A percentile compares a stretch with the other conserved stretches of the same genome.
Conservation (phyloP, 2,113 vertebrate genomes). For the Lynx canadensis region DNA sequence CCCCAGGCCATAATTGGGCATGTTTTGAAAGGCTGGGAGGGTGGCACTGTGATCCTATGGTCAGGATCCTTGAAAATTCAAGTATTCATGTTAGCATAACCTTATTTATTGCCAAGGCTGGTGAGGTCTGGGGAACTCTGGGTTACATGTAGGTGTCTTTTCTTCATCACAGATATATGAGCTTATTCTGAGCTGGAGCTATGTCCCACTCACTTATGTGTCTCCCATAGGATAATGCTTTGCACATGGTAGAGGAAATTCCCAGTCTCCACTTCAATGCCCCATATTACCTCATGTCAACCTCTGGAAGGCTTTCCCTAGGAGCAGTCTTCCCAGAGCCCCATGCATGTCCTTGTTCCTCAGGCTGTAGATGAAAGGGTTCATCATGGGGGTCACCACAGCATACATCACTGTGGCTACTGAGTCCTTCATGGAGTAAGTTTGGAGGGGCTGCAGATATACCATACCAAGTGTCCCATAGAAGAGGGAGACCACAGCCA, state of each 20-base stretch:
- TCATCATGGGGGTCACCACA: slow-evolving; percentile 34
- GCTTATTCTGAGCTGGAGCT: not conserved
- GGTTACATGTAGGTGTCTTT: not conserved
- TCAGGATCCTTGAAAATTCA: not conserved
- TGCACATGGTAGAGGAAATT: not conserved
- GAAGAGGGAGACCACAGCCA: slow-evolving; percentile 35
- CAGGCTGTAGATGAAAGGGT: slow-evolving; percentile 44
- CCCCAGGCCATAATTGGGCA: not conserved
- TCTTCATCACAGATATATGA: not conserved
- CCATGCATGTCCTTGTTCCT: slow-evolving; percentile 29
- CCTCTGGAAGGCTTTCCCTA: not conserved
- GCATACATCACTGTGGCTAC: not conserved
- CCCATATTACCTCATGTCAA: not conserved
- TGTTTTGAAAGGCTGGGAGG: not conserved
- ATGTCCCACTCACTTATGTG: not conserved
- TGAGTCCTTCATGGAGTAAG: slow-evolving; percentile 15
- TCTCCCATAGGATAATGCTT: not conserved
- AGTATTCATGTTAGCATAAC: not conserved
- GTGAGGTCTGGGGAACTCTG: not conserved
- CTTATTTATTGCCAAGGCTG: not conserved
- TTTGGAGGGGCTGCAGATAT: slow-evolving; percentile 43
- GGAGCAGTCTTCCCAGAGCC: not conserved
- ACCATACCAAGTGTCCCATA: slow-evolving; percentile 26
- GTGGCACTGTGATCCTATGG: not conserved
- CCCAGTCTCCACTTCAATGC: rapidly evolving